phyloP scores from a whole-genome alignment of 2,113 vertebrate genomes.

The Atherinomorus stipes region DNA sequence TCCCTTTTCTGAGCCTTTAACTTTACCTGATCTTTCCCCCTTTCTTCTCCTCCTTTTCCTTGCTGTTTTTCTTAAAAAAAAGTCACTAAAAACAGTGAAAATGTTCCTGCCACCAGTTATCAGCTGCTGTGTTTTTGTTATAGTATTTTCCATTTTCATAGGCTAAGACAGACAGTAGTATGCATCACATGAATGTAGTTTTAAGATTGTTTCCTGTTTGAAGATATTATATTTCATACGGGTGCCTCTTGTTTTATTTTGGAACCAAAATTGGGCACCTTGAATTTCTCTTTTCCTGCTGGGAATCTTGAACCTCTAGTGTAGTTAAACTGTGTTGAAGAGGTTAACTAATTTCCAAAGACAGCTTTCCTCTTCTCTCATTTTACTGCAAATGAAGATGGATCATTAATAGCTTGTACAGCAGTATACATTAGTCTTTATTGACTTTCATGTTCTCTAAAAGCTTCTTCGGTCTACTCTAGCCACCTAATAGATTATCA shows the following conservation, averaged over 20 bases:
- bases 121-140: too few relatives aligned
- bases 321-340: constrained; percentile 27
- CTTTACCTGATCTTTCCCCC: too few relatives aligned
- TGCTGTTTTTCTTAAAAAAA: too few relatives aligned
- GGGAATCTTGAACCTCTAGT: constrained; percentile 8
- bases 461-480: constrained; percentile 31
- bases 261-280: constrained; percentile 3
- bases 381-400: constrained; percentile 73
- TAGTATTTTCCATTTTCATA: constrained; percentile 18
- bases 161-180: neutral
- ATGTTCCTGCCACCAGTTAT: too few relatives aligned
- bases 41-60: too few relatives aligned
- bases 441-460: constrained; percentile 47
- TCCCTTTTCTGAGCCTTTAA: too few relatives aligned
- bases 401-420: constrained; percentile 69
- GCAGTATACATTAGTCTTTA: constrained; percentile 61
- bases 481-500: constrained; percentile 17
- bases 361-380: constrained; percentile 43
- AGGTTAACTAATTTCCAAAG: constrained; percentile 49
- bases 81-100: too few relatives aligned
- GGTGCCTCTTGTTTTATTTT: too few relatives aligned
- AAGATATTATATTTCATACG: too few relatives aligned
- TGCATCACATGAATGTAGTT: neutral
- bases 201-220: constrained; percentile 1
- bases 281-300: neutral